Percentiles rank a stretch among this genome's conserved stretches.
Evolutionary conservation across 1,140 invertebrate species (phyloP).

Genomic region (Condylostylus longicornis): DNA sequence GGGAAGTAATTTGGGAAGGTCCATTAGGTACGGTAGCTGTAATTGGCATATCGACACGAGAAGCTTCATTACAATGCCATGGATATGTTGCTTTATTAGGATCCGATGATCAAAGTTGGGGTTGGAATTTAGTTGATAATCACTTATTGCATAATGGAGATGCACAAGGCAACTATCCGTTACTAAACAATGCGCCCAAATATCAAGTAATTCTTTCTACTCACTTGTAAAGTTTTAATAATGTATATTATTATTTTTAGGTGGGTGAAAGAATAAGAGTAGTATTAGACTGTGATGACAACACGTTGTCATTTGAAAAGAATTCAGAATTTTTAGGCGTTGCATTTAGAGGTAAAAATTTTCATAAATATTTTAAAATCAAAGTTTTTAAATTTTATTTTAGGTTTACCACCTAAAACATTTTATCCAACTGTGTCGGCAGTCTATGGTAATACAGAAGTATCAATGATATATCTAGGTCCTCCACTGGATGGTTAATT

Average conservation of each 20-base stretch:
- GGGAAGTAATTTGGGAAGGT: conserved; percentile 99
- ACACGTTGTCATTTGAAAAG: conserved; percentile 94
- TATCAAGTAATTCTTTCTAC: conserved; percentile 65
- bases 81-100: conserved; percentile 91
- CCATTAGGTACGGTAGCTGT: conserved; percentile 91
- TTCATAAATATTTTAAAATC: too few species aligned
- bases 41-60: conserved; percentile 88
- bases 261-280: conserved; percentile 93
- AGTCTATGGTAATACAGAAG: conserved; percentile 97
- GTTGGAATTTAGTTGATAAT: conserved; percentile 98
- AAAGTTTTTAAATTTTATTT: conserved; percentile 23
- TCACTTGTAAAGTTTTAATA: conserved; percentile 1
- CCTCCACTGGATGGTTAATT: conserved; percentile 81
- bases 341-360: conserved; percentile 72
- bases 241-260: conserved; percentile 38
- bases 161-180: conserved; percentile 86
- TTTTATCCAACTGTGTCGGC: conserved; percentile 93
- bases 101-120: conserved; percentile 94
- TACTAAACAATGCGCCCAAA: conserved; percentile 92
- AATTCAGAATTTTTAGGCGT: conserved; percentile 97
- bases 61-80: conserved; percentile 75
- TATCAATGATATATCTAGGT: conserved; percentile 99
- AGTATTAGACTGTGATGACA: conserved; percentile 94
- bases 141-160: conserved; percentile 93
- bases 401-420: conserved; percentile 82